Percentiles rank a stretch among this genome's conserved stretches.
These are phyloP conservation scores for Herpetotheres cachinnans DNA, from an alignment of 2,113 vertebrate genomes.

Conservation along the genomic window DNA sequence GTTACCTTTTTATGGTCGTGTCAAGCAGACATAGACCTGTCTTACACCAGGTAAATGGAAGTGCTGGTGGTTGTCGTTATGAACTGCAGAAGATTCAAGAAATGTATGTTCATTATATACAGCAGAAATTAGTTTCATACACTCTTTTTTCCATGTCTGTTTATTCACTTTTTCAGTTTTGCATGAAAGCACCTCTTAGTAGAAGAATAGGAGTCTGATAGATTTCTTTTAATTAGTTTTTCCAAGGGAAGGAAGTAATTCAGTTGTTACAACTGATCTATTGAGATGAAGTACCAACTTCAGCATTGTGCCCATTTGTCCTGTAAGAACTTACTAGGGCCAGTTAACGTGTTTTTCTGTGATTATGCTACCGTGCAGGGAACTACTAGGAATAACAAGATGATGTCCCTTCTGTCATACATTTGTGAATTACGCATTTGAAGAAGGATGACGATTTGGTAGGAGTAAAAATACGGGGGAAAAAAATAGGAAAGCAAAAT, in stretches of 20 bases:
- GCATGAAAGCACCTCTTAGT: background rate
- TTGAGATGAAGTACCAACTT: background rate
- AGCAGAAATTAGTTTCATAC: background rate
- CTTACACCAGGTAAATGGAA: background rate
- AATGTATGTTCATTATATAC: background rate
- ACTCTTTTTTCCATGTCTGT: background rate
- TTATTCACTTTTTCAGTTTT: background rate
- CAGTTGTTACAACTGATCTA: background rate
- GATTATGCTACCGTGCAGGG: background rate
- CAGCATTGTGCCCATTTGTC: background rate
- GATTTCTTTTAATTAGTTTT: background rate
- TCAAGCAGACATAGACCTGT: fast-evolving
- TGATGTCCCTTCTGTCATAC: background rate
- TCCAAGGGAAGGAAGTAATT: background rate
- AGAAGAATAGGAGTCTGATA: background rate
- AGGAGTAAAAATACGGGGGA: fast-evolving
- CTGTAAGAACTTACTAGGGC: background rate
- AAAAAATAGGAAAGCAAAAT: background rate
- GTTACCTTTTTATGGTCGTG: background rate
- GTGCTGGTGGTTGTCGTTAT: fast-evolving
- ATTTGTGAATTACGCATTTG: background rate
- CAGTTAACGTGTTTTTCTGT: background rate
- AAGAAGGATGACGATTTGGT: background rate
- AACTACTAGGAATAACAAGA: background rate
- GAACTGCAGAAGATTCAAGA: background rate